Evolutionary conservation across 2,797 vertebrate genomes (phyloP).

Genomic region (Pseudocheirus occidentalis): DNA sequence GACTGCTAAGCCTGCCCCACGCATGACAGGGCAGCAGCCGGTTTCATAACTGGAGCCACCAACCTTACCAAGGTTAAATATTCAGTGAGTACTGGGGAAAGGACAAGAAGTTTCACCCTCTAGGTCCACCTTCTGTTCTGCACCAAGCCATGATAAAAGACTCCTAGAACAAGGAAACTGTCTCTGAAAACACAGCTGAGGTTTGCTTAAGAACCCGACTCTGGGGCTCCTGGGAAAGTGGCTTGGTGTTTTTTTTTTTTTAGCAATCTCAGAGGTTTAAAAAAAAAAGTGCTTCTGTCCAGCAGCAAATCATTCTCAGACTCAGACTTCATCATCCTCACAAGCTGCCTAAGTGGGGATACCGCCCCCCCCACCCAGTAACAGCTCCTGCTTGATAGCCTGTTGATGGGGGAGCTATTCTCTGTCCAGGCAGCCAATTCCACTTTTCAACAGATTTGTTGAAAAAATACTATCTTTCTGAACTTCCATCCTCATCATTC

Average conservation of each 20-base stretch:
- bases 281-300: background rate
- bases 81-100: background rate
- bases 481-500: background rate
- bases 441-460: background rate
- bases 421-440: background rate
- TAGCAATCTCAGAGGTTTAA: background rate
- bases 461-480: background rate
- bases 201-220: background rate
- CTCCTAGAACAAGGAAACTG: background rate
- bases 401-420: background rate
- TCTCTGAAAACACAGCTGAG: background rate
- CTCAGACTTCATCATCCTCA: background rate
- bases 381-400: background rate
- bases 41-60: background rate
- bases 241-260: background rate
- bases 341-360: background rate
- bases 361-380: accelerated
- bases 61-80: background rate
- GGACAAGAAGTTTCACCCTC: background rate
- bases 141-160: background rate
- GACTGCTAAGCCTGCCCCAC: background rate
- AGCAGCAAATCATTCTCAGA: background rate
- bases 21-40: background rate
- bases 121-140: background rate
- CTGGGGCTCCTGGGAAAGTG: no score